These are phyloP conservation scores for Caenorhabditis sp. DNA, from an alignment of 2,888 invertebrate genomes.

Conservation along the genomic window DNA sequence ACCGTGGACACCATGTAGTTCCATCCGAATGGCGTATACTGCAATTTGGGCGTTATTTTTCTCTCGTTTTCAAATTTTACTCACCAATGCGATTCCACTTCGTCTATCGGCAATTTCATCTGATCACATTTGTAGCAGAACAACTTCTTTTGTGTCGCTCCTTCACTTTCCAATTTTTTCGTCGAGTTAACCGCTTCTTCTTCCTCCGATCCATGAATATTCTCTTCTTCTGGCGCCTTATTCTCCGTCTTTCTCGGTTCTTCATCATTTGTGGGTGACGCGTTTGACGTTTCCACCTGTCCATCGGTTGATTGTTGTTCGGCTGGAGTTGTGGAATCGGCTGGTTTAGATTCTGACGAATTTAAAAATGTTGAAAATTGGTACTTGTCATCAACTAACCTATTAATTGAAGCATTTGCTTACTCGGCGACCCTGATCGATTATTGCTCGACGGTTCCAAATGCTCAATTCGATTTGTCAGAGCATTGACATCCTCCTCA, in stretches of 20 bases:
- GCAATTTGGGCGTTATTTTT: neutral
- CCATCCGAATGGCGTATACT: conserved; percentile 30
- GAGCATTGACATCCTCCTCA: neutral
- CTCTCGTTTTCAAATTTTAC: neutral
- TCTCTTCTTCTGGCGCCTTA: neutral
- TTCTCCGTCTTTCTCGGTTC: conserved; percentile 3
- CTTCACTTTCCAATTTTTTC: neutral
- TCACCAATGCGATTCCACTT: conserved; percentile 23
- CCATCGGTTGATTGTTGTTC: neutral
- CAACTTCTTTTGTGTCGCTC: neutral
- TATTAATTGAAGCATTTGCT: conserved; percentile 31
- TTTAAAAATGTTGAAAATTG: neutral
- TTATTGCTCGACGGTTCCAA: conserved; percentile 12
- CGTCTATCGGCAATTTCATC: conserved; percentile 1
- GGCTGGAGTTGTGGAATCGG: neutral
- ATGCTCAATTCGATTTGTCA: conserved; percentile 23
- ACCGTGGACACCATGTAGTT: conserved; percentile 26
- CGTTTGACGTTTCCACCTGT: neutral
- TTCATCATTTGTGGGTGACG: neutral
- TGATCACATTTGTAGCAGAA: conserved; percentile 5
- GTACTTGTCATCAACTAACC: conserved; percentile 1
- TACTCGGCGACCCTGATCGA: conserved; percentile 23
- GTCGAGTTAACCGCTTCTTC: neutral
- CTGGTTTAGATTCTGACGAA: neutral
- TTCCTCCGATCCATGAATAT: neutral